A percentile compares a stretch with the other conserved stretches of the same genome.
Conservation (phyloP, 2,797 vertebrate species). For the Naso thynnoides region DNA sequence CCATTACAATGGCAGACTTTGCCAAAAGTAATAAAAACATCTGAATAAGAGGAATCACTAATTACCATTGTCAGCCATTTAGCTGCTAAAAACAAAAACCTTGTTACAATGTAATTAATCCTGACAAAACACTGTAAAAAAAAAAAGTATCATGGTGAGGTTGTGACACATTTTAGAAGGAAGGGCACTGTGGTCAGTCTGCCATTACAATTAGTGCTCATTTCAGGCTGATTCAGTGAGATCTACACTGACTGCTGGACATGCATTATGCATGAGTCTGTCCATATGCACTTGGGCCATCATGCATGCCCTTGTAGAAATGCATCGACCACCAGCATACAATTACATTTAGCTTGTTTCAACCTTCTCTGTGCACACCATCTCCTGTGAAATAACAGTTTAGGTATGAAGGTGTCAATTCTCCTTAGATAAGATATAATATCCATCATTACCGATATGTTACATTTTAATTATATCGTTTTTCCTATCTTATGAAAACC, state of each 20-base stretch:
- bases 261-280: constrained; percentile 96
- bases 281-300: constrained; percentile 94
- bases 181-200: constrained; percentile 82
- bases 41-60: constrained; percentile 15
- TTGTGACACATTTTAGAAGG: constrained; percentile 67
- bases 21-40: constrained; percentile 5
- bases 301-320: constrained; percentile 90
- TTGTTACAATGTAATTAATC: constrained; percentile 46
- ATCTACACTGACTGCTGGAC: constrained; percentile 88
- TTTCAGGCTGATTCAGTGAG: constrained; percentile 86
- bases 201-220: constrained; percentile 91
- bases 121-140: constrained; percentile 46
- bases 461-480: neutral
- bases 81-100: constrained; percentile 40
- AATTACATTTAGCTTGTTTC: constrained; percentile 75
- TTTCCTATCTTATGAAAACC: neutral
- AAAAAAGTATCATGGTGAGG: constrained; percentile 30
- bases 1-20: constrained; percentile 5
- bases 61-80: constrained; percentile 25
- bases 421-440: constrained; percentile 9
- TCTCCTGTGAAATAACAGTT: constrained; percentile 33
- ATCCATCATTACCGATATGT: neutral
- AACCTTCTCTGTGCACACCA: constrained; percentile 51
- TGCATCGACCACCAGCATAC: constrained; percentile 73
- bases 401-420: constrained; percentile 18